Percentiles rank a stretch among this genome's conserved stretches.
phyloP scores from a whole-genome alignment of 1,140 invertebrate species.

The Sinonovacula constricta region DNA sequence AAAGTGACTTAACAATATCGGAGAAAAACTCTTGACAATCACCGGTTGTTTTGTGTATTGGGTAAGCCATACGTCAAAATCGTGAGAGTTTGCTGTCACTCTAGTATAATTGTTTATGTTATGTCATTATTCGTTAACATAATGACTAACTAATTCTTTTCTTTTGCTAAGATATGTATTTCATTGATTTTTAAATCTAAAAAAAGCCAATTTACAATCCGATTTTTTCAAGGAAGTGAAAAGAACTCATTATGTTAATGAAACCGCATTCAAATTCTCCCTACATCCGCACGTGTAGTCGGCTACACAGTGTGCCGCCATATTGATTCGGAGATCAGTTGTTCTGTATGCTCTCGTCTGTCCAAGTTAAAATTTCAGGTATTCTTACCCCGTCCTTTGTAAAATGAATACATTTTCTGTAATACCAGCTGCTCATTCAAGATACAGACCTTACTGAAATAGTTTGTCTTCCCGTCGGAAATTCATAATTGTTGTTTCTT shows the following conservation, averaged over 20 bases:
- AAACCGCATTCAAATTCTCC: conserved; percentile 46
- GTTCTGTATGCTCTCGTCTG: conserved; percentile 38
- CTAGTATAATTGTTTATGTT: not conserved
- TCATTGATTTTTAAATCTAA: not conserved
- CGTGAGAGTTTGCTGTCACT: not conserved
- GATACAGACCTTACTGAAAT: too few relatives aligned
- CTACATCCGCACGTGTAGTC: conserved; percentile 52
- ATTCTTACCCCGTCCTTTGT: not conserved
- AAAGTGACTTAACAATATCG: too few relatives aligned
- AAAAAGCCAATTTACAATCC: not conserved
- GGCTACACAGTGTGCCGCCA: conserved; percentile 28
- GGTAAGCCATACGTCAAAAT: conserved; percentile 13
- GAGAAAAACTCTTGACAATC: conserved; percentile 32
- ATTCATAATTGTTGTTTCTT: too few relatives aligned
- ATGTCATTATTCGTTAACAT: not conserved
- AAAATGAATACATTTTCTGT: too few relatives aligned
- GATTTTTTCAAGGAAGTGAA: not conserved
- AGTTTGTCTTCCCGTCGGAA: too few relatives aligned
- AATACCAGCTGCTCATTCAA: too few relatives aligned
- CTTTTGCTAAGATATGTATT: not conserved
- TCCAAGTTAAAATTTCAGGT: conserved; percentile 42
- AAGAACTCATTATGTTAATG: not conserved
- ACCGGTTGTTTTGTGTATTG: conserved; percentile 52
- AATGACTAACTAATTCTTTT: too few relatives aligned
- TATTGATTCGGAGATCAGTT: conserved; percentile 40